phyloP scores from a whole-genome alignment of 1,140 invertebrate genomes.

The Brachionus manjavacas region DNA sequence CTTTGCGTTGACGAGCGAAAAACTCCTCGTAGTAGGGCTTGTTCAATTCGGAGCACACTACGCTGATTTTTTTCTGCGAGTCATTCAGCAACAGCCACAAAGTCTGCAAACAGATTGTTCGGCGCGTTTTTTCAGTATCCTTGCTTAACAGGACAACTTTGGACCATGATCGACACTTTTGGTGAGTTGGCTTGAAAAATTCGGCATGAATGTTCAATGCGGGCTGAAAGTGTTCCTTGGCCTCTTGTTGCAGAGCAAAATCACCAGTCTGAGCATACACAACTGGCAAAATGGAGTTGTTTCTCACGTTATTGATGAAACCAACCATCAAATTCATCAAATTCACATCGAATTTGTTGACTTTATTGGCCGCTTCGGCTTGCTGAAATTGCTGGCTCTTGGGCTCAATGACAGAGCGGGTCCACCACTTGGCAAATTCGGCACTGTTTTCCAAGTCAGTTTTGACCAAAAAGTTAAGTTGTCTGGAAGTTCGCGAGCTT shows the following conservation, averaged over 20 bases:
- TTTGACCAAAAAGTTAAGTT: constrained; percentile 31
- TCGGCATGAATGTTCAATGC: constrained; percentile 26
- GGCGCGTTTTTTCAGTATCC: constrained; percentile 22
- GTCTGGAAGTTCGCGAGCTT: neutral
- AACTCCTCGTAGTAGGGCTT: constrained; percentile 39
- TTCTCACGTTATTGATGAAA: neutral
- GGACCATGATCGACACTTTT: constrained; percentile 18
- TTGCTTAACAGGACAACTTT: neutral
- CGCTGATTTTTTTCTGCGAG: constrained; percentile 36
- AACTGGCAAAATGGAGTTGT: constrained; percentile 34
- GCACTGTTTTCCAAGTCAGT: constrained; percentile 1
- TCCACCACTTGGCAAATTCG: constrained; percentile 42
- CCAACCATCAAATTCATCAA: constrained; percentile 23
- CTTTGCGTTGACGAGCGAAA: constrained; percentile 29
- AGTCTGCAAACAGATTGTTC: constrained; percentile 37
- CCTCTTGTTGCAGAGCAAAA: constrained; percentile 6
- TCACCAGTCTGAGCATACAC: neutral
- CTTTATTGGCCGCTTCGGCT: neutral
- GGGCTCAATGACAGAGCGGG: neutral
- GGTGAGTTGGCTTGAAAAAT: constrained; percentile 18
- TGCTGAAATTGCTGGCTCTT: constrained; percentile 11
- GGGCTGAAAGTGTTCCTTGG: constrained; percentile 24
- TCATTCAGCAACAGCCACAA: constrained; percentile 34
- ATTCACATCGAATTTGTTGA: constrained; percentile 26
- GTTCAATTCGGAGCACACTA: constrained; percentile 37